Evolutionary conservation across 1,140 invertebrate species (phyloP).

Genomic region (Papilio machaon): DNA sequence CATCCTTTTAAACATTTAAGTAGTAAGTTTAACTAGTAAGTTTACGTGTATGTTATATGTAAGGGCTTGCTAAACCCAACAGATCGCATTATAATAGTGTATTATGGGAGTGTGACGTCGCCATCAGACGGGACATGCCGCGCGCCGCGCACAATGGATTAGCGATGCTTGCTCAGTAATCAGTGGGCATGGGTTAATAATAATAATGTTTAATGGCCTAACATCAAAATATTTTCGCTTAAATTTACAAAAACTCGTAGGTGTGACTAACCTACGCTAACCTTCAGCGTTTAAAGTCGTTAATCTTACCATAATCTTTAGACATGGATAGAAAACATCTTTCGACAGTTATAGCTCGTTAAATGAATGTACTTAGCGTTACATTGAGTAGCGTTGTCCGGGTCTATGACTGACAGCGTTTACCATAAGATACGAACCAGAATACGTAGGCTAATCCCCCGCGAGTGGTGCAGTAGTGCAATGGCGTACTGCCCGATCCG

Average conservation of each 20-base stretch:
- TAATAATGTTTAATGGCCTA: neutral
- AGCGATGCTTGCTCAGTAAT: neutral
- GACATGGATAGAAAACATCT: neutral
- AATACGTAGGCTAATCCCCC: neutral
- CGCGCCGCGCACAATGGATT: neutral
- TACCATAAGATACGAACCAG: conserved; percentile 2
- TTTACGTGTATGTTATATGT: neutral
- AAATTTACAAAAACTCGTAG: too few species aligned
- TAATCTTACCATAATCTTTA: neutral
- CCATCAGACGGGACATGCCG: neutral
- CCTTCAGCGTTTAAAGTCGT: neutral
- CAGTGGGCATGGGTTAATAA: neutral
- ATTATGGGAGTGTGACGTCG: neutral
- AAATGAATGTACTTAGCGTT: neutral
- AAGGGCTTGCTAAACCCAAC: neutral
- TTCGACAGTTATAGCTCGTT: neutral
- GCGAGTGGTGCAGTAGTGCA: conserved; percentile 16
- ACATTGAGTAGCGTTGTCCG: neutral
- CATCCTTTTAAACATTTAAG: too few species aligned
- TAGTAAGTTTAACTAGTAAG: neutral
- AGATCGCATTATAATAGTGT: neutral
- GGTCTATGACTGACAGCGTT: neutral
- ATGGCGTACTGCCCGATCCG: conserved; percentile 3
- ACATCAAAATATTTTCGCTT: too few species aligned
- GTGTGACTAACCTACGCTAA: neutral